Conservation (phyloP, 2,888 invertebrate species). For the Lordiphosa andalusiaca region DNA sequence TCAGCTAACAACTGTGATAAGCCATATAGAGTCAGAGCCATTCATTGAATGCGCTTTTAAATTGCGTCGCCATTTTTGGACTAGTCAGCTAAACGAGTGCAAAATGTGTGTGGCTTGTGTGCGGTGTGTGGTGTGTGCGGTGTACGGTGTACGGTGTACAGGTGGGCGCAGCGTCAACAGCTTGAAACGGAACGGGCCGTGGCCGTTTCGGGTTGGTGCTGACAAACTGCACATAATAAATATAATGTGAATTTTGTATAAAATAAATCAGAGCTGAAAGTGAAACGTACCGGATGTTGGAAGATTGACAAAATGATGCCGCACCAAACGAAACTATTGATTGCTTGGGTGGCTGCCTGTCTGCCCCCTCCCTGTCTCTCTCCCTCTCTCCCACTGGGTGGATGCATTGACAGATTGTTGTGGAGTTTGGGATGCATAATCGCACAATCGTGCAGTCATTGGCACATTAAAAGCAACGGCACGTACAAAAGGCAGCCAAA, state of each 20-base stretch:
- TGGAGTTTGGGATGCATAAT: constrained; percentile 58
- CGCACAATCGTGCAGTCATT: constrained; percentile 73
- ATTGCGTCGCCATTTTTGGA: constrained; percentile 63
- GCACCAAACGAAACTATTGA: constrained; percentile 49
- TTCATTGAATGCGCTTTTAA: constrained; percentile 62
- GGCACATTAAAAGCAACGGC: constrained; percentile 65
- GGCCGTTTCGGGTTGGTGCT: constrained; percentile 31
- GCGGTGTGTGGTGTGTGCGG: too few relatives aligned
- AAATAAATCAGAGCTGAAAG: constrained; percentile 70
- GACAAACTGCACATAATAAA: constrained; percentile 74
- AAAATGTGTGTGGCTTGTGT: constrained; percentile 19
- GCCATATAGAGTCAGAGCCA: constrained; percentile 50
- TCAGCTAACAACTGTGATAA: constrained; percentile 55
- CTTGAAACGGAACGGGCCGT: constrained; percentile 22
- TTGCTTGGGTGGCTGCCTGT: constrained; percentile 61
- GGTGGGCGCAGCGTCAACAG: constrained; percentile 59
- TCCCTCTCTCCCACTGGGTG: constrained; percentile 46
- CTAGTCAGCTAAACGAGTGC: constrained; percentile 37
- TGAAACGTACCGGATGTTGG: constrained; percentile 73
- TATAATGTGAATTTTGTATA: constrained; percentile 56
- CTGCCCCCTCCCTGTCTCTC: too few relatives aligned
- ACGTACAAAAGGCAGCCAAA: constrained; percentile 26
- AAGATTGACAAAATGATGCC: constrained; percentile 64
- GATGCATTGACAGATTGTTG: constrained; percentile 73
- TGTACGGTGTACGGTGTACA: constrained; percentile 39